A percentile compares a stretch with the other conserved stretches of the same genome.
Evolutionary conservation across 2,888 invertebrate genomes (phyloP).

Genomic region (Rhimphoctona megacephalus): DNA sequence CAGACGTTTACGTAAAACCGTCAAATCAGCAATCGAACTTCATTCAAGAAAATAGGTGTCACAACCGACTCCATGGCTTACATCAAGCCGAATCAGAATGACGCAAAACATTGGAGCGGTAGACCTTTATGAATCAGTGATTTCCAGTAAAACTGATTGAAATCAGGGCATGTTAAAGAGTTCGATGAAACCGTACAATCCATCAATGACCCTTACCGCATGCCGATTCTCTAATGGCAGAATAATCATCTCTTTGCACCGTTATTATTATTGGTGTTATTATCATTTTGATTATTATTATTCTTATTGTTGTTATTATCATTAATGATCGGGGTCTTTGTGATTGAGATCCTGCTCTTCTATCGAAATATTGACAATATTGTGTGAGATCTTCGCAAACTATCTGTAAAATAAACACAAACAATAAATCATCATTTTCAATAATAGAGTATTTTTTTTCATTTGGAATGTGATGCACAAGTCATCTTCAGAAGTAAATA

Average conservation of each 20-base stretch:
- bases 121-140: slow-evolving; percentile 25
- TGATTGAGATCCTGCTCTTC: background rate
- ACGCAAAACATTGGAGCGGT: slow-evolving; percentile 14
- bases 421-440: too few species aligned
- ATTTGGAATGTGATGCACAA: background rate
- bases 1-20: background rate
- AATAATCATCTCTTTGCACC: background rate
- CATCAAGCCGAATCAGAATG: slow-evolving; percentile 10
- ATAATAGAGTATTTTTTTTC: too few species aligned
- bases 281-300: background rate
- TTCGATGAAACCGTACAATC: slow-evolving; percentile 42
- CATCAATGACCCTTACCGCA: slow-evolving; percentile 51
- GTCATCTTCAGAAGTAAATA: background rate
- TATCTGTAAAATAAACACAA: too few species aligned
- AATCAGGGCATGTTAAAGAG: slow-evolving; percentile 31
- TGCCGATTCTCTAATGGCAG: background rate
- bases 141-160: slow-evolving; percentile 13
- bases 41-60: slow-evolving; percentile 16
- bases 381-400: too few species aligned
- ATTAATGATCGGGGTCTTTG: background rate
- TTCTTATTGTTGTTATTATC: slow-evolving; percentile 44
- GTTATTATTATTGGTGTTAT: background rate
- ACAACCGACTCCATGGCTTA: slow-evolving; percentile 17
- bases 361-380: background rate
- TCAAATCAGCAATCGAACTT: background rate